Conservation (phyloP, 2,797 vertebrate species). For the Chromis chromis region DNA sequence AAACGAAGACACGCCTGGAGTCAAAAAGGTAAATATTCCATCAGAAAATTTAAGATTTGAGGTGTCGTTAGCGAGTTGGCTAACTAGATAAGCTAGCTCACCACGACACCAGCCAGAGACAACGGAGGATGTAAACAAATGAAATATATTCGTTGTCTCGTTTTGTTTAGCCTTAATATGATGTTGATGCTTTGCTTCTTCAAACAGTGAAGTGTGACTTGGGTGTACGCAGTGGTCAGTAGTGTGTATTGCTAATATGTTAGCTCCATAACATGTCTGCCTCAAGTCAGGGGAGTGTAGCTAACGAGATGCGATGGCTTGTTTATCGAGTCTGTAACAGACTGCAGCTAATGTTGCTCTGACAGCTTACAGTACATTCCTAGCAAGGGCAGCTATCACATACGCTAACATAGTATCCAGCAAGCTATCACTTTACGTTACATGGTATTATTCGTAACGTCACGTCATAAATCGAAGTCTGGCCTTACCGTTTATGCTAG, state of each 20-base stretch:
- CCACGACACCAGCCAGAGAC: background rate
- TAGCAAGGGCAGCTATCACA: background rate
- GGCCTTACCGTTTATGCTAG: background rate
- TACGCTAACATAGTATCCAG: too few relatives aligned
- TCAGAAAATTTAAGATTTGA: background rate
- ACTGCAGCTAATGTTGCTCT: background rate
- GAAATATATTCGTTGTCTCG: fast-evolving
- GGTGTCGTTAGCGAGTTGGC: constrained; percentile 29
- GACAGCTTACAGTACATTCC: background rate
- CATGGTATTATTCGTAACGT: background rate
- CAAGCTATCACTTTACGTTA: background rate
- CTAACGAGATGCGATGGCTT: constrained; percentile 4
- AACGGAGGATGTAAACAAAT: constrained; percentile 53
- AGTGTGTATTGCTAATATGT: constrained; percentile 17
- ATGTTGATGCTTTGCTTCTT: background rate
- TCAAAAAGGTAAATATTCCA: constrained; percentile 53
- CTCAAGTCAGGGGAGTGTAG: background rate
- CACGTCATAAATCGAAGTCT: fast-evolving
- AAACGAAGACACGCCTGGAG: background rate
- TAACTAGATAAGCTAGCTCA: constrained; percentile 35
- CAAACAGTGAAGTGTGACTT: too few relatives aligned
- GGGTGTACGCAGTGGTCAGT: background rate
- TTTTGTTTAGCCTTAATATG: fast-evolving
- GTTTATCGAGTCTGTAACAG: background rate
- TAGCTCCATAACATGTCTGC: constrained; percentile 41